Evolutionary conservation across 2,888 invertebrate genomes (phyloP), one percentile per base, ranked within the genome.

Genomic region (Apoda limacodes): DNA sequence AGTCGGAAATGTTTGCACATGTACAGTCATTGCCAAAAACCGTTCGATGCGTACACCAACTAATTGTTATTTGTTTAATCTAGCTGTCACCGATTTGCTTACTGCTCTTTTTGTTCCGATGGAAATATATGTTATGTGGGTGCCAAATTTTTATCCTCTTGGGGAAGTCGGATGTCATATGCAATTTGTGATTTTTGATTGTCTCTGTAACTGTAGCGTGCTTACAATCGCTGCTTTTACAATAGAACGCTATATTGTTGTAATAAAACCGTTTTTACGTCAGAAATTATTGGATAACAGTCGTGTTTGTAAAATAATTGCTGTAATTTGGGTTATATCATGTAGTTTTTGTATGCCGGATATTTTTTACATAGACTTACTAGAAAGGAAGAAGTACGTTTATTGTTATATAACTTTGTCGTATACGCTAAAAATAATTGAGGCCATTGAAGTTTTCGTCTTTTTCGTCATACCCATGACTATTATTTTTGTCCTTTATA

Each of bases 191-290:
- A 83, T 92, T 1, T 89, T 92, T 32, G 93, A 94, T 60, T 88
- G 89, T n/a, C 84, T 90, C 1, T 86, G 89, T 34, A 90, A 90
- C 57, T 90, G 91, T 6, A 92, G 93, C 4, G 89, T 94, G 0
- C 72, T 91, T 13, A 90, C 89, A 2, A 95, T 95, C 40, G 89
- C 92, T 0, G 92, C 93, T 0, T 93, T 95, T 60, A 94, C 90
- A 0, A 84, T 93, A 7, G 95, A 95, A 63, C 84, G 95, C 20
- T 95, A 93, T 60, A 83, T 93, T 9, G 92, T 92, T 4, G 90
- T 93, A 28, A 90, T 90, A 34, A 89, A 89, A 64, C 95, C 95
- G 0, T 91, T 95, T 54, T 68, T 88, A 9, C 84, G 88, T 1
- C 92, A 92, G 59, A 89, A 88, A 15, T 84, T 92, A 62, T 88